These are phyloP conservation scores for Andricus grossulariae DNA, from an alignment of 1,140 invertebrate species.

Conservation along the genomic window DNA sequence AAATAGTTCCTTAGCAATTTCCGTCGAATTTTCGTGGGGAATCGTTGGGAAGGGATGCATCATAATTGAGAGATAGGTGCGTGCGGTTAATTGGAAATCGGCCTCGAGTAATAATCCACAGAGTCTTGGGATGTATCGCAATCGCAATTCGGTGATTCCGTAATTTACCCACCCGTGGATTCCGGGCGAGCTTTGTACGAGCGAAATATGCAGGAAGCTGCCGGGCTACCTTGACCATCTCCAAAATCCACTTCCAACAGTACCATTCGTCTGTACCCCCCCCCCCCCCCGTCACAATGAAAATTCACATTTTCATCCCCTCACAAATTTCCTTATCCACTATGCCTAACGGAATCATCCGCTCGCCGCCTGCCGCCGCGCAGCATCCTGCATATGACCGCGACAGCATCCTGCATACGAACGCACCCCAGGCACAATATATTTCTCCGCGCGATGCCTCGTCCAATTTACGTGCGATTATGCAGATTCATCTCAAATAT, in stretches of 20 bases:
- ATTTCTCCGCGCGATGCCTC: constrained; percentile 44
- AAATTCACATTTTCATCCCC: constrained; percentile 32
- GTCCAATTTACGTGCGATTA: constrained; percentile 47
- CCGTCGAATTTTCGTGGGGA: constrained; percentile 25
- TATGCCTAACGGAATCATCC: constrained; percentile 51
- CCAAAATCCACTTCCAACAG: constrained; percentile 42
- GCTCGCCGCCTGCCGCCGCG: constrained; percentile 47
- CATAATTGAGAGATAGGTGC: too few species aligned
- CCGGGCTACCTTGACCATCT: constrained; percentile 33
- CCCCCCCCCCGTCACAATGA: background rate
- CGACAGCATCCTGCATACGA: constrained; percentile 33
- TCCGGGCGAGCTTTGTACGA: constrained; percentile 47
- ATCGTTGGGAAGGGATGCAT: too few species aligned
- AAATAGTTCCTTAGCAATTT: too few species aligned
- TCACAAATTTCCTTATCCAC: constrained; percentile 46
- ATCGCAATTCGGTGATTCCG: too few species aligned
- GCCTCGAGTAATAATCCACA: background rate
- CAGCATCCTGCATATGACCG: too few species aligned
- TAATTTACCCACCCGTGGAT: constrained; percentile 41
- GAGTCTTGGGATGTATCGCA: too few species aligned
- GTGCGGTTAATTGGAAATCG: constrained; percentile 26
- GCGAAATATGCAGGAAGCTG: too few species aligned
- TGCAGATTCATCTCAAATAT: constrained; percentile 31
- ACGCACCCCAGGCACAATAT: constrained; percentile 44
- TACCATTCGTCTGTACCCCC: constrained; percentile 28